phyloP scores from a whole-genome alignment of 2,888 invertebrate species.

The Eustalomyia histrio region DNA sequence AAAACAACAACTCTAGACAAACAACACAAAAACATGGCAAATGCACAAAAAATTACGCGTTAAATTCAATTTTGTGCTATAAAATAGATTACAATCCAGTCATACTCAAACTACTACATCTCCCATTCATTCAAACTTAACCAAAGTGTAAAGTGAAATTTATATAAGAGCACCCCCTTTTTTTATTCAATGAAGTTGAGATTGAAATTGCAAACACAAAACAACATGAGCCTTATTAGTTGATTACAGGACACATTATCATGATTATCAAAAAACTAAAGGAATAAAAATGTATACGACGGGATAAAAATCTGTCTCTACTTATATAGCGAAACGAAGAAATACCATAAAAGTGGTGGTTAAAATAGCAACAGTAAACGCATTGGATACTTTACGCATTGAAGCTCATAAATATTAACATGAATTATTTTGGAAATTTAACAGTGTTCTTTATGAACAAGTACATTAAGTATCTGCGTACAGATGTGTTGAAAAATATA shows the following conservation, averaged over 20 bases:
- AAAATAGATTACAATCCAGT: constrained; percentile 63
- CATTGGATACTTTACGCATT: constrained; percentile 56
- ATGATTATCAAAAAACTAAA: constrained; percentile 78
- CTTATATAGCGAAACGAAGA: constrained; percentile 14
- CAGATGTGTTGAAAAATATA: constrained; percentile 7
- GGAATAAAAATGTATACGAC: constrained; percentile 60
- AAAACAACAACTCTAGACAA: background rate
- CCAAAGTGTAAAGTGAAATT: constrained; percentile 30
- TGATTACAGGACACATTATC: constrained; percentile 81
- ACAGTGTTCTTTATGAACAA: constrained; percentile 55
- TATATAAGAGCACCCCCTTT: constrained; percentile 66
- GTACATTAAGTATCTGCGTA: constrained; percentile 36
- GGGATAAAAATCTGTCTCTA: constrained; percentile 21
- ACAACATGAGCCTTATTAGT: constrained; percentile 79
- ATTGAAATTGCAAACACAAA: constrained; percentile 30
- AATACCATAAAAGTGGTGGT: constrained; percentile 2
- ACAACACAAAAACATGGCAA: constrained; percentile 53
- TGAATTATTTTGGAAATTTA: constrained; percentile 44
- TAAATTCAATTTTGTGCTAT: constrained; percentile 76
- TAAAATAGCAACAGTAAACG: constrained; percentile 20
- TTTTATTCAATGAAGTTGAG: constrained; percentile 61
- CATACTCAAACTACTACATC: background rate
- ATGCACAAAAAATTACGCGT: constrained; percentile 75
- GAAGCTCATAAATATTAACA: constrained; percentile 53
- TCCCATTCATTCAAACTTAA: background rate